phyloP scores from a whole-genome alignment of 2,113 vertebrate species.

The Labrus mixtus region DNA sequence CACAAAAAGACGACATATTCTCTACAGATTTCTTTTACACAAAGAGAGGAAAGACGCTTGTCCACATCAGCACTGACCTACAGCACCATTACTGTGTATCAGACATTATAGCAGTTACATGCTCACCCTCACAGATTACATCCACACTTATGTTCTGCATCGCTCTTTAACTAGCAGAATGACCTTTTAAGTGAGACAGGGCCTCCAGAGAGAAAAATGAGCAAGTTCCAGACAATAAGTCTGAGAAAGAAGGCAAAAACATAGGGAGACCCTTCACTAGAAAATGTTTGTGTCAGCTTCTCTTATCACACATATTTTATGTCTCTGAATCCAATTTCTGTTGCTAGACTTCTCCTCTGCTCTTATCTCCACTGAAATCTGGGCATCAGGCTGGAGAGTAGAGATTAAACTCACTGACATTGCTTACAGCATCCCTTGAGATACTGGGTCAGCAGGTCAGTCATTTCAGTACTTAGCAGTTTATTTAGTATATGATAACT shows the following conservation, averaged over 20 bases:
- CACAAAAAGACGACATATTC: background rate
- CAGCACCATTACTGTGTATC: conserved; percentile 18
- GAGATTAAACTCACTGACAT: conserved; percentile 42
- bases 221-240: background rate
- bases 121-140: conserved; percentile 22
- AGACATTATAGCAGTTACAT: conserved; percentile 18
- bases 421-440: conserved; percentile 5
- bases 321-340: conserved; percentile 34
- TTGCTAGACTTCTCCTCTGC: too few species aligned
- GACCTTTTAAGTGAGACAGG: conserved; percentile 39
- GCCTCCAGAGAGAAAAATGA: background rate
- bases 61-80: conserved; percentile 26
- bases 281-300: conserved; percentile 5
- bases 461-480: background rate
- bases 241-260: background rate
- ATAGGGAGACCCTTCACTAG: background rate
- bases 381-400: conserved; percentile 29
- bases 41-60: background rate
- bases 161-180: conserved; percentile 29
- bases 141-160: conserved; percentile 24
- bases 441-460: conserved; percentile 5
- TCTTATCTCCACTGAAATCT: conserved; percentile 12
- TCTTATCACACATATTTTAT: conserved; percentile 25
- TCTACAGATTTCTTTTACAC: background rate
- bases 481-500: background rate